These are phyloP conservation scores for Phenganax marumi DNA, from an alignment of 92 coral and sea anemone genomes.

Conservation along the genomic window DNA sequence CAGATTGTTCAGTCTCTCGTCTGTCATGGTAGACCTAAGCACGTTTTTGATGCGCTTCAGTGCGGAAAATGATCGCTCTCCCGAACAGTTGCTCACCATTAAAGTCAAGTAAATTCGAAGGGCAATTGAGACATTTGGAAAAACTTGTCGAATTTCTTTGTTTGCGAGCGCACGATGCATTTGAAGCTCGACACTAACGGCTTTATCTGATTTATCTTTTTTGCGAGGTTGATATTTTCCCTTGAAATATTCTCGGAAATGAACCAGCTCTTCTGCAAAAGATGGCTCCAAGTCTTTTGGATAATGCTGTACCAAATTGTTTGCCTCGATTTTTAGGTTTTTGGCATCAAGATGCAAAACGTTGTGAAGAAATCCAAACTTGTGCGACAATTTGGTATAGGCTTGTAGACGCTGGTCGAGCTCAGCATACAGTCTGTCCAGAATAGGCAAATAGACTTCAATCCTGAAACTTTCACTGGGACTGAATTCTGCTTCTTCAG, in stretches of 20 bases:
- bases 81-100: no score
- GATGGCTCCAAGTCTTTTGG: constrained; percentile 19
- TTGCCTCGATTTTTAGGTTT: constrained; percentile 12
- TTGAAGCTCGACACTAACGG: no score
- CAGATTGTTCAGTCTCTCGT: constrained; percentile 13
- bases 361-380: constrained; percentile 36
- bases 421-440: constrained; percentile 44
- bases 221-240: neutral
- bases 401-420: constrained; percentile 33
- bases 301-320: neutral
- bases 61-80: neutral
- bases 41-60: constrained; percentile 6
- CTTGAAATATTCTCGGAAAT: constrained; percentile 6
- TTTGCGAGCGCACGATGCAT: no score
- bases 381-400: constrained; percentile 28
- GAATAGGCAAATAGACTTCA: constrained; percentile 34
- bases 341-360: constrained; percentile 31
- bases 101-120: no score
- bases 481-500: constrained; percentile 19
- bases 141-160: no score
- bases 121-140: no score
- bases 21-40: constrained; percentile 19
- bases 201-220: neutral
- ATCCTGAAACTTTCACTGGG: constrained; percentile 25
- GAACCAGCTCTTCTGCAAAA: constrained; percentile 17